These are phyloP conservation scores for Dendrolimus punctatus DNA, from an alignment of 1,140 invertebrate genomes.

Conservation along the genomic window DNA sequence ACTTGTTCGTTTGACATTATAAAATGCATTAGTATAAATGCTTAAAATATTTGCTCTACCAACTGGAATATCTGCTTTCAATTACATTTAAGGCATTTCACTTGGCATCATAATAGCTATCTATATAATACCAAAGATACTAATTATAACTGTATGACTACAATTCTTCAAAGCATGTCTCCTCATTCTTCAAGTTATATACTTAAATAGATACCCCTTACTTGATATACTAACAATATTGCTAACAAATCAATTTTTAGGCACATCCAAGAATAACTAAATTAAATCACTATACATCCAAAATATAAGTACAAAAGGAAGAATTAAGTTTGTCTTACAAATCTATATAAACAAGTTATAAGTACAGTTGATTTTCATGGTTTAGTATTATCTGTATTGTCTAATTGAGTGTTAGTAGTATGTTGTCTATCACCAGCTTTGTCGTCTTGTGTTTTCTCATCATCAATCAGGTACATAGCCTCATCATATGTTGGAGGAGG, in stretches of 20 bases:
- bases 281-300: conserved; percentile 36
- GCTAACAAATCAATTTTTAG: conserved; percentile 55
- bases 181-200: conserved; percentile 5
- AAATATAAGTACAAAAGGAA: conserved; percentile 63
- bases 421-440: conserved; percentile 49
- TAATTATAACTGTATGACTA: too few relatives aligned
- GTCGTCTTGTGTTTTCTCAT: conserved; percentile 55
- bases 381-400: conserved; percentile 41
- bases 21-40: too few relatives aligned
- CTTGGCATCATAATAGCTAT: too few relatives aligned
- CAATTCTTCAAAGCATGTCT: too few relatives aligned
- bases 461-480: conserved; percentile 73
- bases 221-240: conserved; percentile 33
- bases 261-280: conserved; percentile 59
- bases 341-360: conserved; percentile 27
- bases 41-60: too few relatives aligned
- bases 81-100: too few relatives aligned
- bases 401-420: conserved; percentile 43
- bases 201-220: conserved; percentile 14
- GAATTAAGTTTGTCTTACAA: conserved; percentile 50
- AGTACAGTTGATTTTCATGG: conserved; percentile 33
- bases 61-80: too few relatives aligned
- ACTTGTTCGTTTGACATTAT: too few relatives aligned
- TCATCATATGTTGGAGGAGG: conserved; percentile 76
- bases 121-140: too few relatives aligned